These are phyloP conservation scores for Pelagia noctiluca DNA, from an alignment of 30 jellyfish, hydroid and myxozoan genomes.

Conservation along the genomic window DNA sequence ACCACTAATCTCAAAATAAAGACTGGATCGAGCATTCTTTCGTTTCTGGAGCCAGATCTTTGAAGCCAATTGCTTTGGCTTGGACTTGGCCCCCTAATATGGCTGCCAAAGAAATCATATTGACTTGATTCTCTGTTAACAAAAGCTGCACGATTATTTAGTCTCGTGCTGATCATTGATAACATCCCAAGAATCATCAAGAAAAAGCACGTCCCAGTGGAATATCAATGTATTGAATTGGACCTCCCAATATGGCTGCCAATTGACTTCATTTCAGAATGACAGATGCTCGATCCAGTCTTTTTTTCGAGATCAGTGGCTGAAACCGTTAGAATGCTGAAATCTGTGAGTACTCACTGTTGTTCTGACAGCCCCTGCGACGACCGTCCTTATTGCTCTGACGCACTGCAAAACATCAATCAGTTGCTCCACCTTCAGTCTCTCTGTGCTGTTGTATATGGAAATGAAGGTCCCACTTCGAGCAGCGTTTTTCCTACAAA, in stretches of 20 bases:
- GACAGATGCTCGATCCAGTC: not conserved
- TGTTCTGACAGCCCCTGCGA: constrained; percentile 87
- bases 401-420: constrained; percentile 95
- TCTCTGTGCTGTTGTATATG: constrained; percentile 91
- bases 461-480: constrained; percentile 96
- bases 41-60: too few species aligned
- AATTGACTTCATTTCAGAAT: not conserved
- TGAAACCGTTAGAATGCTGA: too few species aligned
- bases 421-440: constrained; percentile 91
- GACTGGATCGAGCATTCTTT: too few species aligned
- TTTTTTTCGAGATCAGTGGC: not conserved
- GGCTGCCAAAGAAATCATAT: too few species aligned
- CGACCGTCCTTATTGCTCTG: constrained; percentile 80
- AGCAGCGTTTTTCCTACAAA: constrained; percentile 83
- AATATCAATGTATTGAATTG: not conserved
- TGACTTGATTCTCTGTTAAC: too few species aligned
- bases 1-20: too few species aligned
- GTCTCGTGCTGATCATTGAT: too few species aligned
- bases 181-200: not conserved
- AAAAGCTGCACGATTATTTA: too few species aligned
- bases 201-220: not conserved
- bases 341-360: too few species aligned
- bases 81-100: too few species aligned
- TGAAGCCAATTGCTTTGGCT: too few species aligned
- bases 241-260: not conserved